Evolutionary conservation across 2,113 vertebrate genomes (phyloP).

Genomic region (Uropsilus gracilis): DNA sequence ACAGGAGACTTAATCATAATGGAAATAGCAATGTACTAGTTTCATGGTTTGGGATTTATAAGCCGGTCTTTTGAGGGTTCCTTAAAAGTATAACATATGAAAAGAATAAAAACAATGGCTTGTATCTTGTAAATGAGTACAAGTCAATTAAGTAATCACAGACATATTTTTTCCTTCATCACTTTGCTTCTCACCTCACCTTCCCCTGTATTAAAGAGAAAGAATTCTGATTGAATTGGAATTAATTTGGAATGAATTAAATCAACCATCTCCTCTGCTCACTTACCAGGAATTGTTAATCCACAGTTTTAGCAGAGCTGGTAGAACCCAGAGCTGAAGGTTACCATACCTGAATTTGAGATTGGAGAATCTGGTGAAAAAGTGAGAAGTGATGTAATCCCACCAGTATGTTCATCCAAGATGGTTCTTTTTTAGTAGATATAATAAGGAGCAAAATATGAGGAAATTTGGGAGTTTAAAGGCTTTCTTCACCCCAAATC

Average conservation of each 20-base stretch:
- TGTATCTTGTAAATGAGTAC: slow-evolving; percentile 12
- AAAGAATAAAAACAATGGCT: slow-evolving; percentile 49
- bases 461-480: not conserved
- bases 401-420: not conserved
- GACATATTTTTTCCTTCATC: not conserved
- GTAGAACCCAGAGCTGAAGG: not conserved
- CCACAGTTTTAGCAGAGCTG: not conserved
- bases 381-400: not conserved
- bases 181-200: not conserved
- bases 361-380: not conserved
- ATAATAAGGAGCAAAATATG: not conserved
- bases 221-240: not conserved
- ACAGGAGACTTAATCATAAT: not conserved
- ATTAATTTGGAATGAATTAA: not conserved
- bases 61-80: not conserved
- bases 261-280: not conserved
- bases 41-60: not conserved
- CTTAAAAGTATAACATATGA: slow-evolving; percentile 22
- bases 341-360: not conserved
- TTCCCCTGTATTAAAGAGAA: slow-evolving; percentile 5
- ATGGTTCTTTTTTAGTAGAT: not conserved
- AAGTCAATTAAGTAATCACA: slow-evolving; percentile 37
- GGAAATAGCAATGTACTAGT: not conserved
- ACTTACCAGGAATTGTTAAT: not conserved
- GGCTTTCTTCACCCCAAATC: not conserved